Base-by-base conservation (phyloP, 2,888 invertebrate species). In the Anoplius nigerrimus region DNA sequence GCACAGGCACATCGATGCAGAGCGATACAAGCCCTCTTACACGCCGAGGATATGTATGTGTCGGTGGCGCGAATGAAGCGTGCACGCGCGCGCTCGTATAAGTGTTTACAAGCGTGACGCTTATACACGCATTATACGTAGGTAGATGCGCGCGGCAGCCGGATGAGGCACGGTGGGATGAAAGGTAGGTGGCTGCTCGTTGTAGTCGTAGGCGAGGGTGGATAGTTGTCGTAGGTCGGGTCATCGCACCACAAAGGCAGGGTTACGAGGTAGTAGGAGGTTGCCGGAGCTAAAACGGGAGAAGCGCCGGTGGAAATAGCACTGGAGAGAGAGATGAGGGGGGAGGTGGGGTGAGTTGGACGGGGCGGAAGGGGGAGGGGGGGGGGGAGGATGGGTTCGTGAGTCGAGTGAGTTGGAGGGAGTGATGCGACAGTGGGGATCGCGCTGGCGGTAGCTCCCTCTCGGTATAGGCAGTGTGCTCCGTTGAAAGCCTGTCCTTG, bases 401-500 rank as follows among this genome's bases (percentile, higher is more conserved):
- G 34, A 15, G 59, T 59, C 13, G 18, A 34, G 51, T 18, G 60
- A 42, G 52, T 24, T 15, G 45, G 34, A 43, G 45, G 20, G 61
- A 48, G 59, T 27, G 52, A 53, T 45, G 63, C 55, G 34, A 8
- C 34, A 11, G 34, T 13, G 34, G 34, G 34, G 34, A 11, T 34
- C 34, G 34, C 34, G 11, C 11, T 11, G 34, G 34, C 11, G 8
- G 34, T 34, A 34, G 34, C 34, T 2, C 34, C 58, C 52, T 62
- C 59, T 64, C 68, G 53, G 59, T 65, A 69, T 68, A 76, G 75
- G 68, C 74, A 62, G 61, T 61, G 13, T 34, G 57, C 69, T 74
- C 72, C 63, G 64, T 65, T 80, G 80, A 82, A 82, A 84, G 79
- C 82, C 71, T 74, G 76, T 75, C 71, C 77, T 76, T 74, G 73